These are phyloP conservation scores for Lagorchestes hirsutus DNA, from an alignment of 2,797 vertebrate species.

Conservation along the genomic window DNA sequence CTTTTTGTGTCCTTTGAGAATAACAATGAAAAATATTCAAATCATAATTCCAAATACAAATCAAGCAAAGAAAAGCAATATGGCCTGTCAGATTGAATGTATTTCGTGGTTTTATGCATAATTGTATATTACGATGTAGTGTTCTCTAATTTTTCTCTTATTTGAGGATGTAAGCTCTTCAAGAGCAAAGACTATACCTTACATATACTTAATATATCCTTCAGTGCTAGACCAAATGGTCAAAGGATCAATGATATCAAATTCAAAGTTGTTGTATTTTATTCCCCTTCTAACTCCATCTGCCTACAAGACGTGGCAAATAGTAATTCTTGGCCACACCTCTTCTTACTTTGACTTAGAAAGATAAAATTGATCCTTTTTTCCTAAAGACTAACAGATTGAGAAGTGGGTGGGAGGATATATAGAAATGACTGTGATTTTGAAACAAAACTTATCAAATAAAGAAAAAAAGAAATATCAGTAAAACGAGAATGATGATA, in stretches of 20 bases:
- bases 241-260: neutral
- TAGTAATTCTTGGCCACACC: neutral
- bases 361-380: neutral
- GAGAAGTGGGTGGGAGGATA: neutral
- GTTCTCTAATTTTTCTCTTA: neutral
- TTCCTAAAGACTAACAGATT: neutral
- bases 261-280: neutral
- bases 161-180: neutral
- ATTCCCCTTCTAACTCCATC: neutral
- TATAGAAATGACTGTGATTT: neutral
- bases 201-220: neutral
- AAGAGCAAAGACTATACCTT: neutral
- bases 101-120: neutral
- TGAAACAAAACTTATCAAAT: neutral
- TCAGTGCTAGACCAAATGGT: neutral
- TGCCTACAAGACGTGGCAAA: neutral
- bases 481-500: neutral
- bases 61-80: neutral
- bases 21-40: neutral
- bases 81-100: neutral
- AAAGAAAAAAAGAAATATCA: neutral
- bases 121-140: neutral
- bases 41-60: neutral
- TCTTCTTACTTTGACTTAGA: neutral
- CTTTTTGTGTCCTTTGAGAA: neutral